Evolutionary conservation across 2,113 vertebrate species (phyloP).

Genomic region (Pluvialis apricaria): DNA sequence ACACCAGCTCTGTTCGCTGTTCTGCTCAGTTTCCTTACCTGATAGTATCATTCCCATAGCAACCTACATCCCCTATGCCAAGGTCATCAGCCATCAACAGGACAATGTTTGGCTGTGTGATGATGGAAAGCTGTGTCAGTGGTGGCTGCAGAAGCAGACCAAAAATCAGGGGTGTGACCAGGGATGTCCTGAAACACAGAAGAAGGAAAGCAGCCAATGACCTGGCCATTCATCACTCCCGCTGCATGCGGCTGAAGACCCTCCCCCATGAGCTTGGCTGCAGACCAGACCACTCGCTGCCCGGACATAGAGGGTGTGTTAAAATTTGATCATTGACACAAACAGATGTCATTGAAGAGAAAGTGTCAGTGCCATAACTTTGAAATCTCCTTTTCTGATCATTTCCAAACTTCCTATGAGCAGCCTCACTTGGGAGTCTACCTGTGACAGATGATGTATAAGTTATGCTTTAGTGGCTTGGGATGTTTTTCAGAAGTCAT

Average conservation of each 20-base stretch:
- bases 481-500: neutral
- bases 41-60: slow-evolving; percentile 87
- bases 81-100: slow-evolving; percentile 90
- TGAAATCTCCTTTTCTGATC: neutral
- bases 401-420: neutral
- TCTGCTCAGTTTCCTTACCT: slow-evolving; percentile 65
- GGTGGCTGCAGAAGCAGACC: neutral
- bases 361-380: neutral
- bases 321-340: neutral
- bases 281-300: neutral
- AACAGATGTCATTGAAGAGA: neutral
- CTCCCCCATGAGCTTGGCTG: fast-evolving
- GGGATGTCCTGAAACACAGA: slow-evolving; percentile 48
- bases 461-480: neutral
- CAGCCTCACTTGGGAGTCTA: neutral
- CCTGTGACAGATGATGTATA: neutral
- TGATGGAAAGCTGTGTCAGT: neutral
- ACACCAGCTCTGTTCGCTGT: neutral
- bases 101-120: slow-evolving; percentile 81
- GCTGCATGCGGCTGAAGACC: fast-evolving
- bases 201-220: neutral
- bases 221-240: neutral
- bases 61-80: slow-evolving; percentile 91
- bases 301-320: neutral
- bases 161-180: neutral